Conservation (phyloP, 2,888 invertebrate species). For the Eretmocerus hayati region DNA sequence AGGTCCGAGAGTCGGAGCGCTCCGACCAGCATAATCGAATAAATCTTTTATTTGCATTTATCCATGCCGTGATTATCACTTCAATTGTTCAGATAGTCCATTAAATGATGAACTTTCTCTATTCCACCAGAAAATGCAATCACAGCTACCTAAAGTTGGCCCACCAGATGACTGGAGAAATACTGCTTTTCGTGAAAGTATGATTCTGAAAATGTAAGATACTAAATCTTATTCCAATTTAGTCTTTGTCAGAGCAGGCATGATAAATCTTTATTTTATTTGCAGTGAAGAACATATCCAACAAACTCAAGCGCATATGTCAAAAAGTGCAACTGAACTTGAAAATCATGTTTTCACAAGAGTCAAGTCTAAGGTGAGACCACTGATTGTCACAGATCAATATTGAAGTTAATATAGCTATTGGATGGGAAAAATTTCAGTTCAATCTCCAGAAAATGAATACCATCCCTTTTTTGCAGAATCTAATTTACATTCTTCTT, state of each 20-base stretch:
- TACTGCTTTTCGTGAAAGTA: conserved; percentile 71
- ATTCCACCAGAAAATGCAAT: too few species aligned
- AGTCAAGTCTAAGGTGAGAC: conserved; percentile 63
- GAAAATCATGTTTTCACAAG: conserved; percentile 89
- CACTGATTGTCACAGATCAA: too few species aligned
- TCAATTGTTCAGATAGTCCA: too few species aligned
- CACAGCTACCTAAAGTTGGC: too few species aligned
- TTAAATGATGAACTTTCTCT: too few species aligned
- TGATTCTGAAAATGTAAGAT: conserved; percentile 79
- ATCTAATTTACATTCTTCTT: conserved; percentile 25
- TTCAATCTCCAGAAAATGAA: too few species aligned
- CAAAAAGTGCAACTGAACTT: conserved; percentile 83
- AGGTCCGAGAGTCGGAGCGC: too few species aligned
- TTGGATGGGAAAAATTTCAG: not conserved
- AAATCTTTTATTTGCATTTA: too few species aligned
- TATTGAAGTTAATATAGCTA: too few species aligned
- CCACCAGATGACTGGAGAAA: conserved; percentile 63
- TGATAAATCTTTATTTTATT: not conserved
- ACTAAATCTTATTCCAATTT: not conserved
- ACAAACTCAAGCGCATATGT: conserved; percentile 65
- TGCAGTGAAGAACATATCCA: conserved; percentile 16
- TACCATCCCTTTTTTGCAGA: too few species aligned
- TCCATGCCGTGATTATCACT: too few species aligned
- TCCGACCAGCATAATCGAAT: too few species aligned
- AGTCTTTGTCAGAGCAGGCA: not conserved